These are phyloP conservation scores for Porites cylindrica DNA, from an alignment of 92 coral and sea anemone genomes.

Conservation along the genomic window DNA sequence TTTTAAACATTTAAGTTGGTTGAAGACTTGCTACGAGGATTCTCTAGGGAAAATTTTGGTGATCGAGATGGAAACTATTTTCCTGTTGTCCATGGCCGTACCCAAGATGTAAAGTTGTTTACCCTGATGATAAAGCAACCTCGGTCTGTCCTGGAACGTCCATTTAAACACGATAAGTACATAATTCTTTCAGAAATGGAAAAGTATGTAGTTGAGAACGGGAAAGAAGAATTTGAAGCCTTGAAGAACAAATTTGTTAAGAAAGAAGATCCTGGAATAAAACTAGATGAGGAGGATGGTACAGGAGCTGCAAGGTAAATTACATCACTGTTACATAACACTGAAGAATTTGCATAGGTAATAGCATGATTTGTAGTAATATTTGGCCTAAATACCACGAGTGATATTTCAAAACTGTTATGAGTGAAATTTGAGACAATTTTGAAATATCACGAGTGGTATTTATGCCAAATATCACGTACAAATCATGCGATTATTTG, in stretches of 20 bases:
- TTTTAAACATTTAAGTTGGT: no score
- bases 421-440: no score
- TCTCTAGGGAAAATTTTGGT: neutral
- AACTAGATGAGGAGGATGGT: neutral
- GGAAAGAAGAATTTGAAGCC: neutral
- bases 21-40: neutral
- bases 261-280: neutral
- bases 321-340: no score
- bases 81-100: neutral
- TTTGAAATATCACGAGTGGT: no score
- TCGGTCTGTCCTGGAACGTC: neutral
- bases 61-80: neutral
- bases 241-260: neutral
- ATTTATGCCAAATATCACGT: no score
- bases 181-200: neutral
- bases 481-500: no score
- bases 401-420: no score
- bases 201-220: neutral
- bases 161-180: neutral
- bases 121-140: neutral
- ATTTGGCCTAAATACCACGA: no score
- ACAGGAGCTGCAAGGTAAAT: neutral
- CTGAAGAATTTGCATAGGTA: no score
- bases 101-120: neutral
- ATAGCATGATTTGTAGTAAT: no score